Evolutionary conservation across 2,888 invertebrate genomes (phyloP), one percentile per base, ranked within the genome.

Genomic region (Siphonodentalium dalli): DNA sequence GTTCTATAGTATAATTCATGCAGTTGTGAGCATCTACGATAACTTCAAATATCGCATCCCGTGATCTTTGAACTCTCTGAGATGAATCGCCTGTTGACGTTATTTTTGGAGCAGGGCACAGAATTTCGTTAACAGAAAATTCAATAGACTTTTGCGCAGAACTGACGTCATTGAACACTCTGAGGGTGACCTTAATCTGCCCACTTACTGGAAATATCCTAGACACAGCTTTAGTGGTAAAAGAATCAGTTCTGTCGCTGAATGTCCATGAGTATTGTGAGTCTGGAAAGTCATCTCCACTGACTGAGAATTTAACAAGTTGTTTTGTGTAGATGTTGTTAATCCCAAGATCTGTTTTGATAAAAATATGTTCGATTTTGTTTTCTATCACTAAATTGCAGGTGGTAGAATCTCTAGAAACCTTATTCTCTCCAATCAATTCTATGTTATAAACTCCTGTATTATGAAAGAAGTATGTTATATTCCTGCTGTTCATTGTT

Each of bases 81-180:
- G 45, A n/a, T 7, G 34, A 45, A 3, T 69, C 68, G 29, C 63
- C 64, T 6, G 52, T 47, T n/a, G n/a, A n/a, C 2, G 52, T 54
- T 9, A 72, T 33, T 15, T 21, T 28, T 11, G 72, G 72, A n/a
- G 57, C 46, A 18, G 48, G 35, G 39, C 73, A 75, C 13, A 46
- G 45, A n/a, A 72, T 55, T 9, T 53, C 57, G 28, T 63, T 51
- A 6, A 75, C 60, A 5, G 27, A 46, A 40, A 73, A 61, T 8
- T 37, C 33, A 15, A 63, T 38, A 11, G 33, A 45, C 8, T 45
- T 41, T 11, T 28, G 49, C 8, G 42, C 43, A 1, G 39, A 38
- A 38, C 71, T 71, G 29, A 73, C 66, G 13, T 41, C 49, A 58
- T 75, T 73, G 7, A 44, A 48, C 9, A 63, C 72, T 26, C 28